Evolutionary conservation across 2,888 invertebrate genomes (phyloP).

Genomic region (Phengaris arion): DNA sequence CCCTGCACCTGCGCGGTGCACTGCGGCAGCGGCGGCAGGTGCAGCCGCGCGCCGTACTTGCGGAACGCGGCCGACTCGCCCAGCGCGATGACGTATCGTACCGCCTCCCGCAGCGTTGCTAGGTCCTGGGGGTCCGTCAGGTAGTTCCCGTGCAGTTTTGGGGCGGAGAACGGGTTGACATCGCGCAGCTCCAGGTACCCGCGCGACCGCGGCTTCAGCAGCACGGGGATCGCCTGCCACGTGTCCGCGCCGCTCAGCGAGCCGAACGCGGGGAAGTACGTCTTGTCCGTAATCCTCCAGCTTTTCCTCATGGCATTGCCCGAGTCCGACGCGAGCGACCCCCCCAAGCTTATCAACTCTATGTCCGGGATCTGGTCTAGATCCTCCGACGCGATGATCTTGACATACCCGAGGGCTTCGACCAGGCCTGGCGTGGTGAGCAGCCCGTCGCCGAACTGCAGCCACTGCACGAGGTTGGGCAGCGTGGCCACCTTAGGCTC

Average conservation of each 20-base stretch:
- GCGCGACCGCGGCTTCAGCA: slow-evolving; percentile 86
- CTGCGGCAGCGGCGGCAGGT: slow-evolving; percentile 74
- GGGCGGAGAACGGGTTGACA: slow-evolving; percentile 86
- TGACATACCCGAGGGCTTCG: slow-evolving; percentile 83
- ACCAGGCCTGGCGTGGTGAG: slow-evolving; percentile 81
- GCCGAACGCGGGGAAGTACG: slow-evolving; percentile 78
- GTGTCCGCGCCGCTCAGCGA: slow-evolving; percentile 78
- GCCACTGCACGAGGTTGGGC: slow-evolving; percentile 66
- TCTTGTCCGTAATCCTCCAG: slow-evolving; percentile 78
- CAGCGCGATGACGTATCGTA: slow-evolving; percentile 81
- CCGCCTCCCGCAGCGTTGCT: slow-evolving; percentile 78
- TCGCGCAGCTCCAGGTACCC: slow-evolving; percentile 85
- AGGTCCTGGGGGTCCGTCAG: slow-evolving; percentile 83
- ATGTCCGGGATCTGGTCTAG: slow-evolving; percentile 81
- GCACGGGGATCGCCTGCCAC: slow-evolving; percentile 83
- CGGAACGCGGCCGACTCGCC: slow-evolving; percentile 80
- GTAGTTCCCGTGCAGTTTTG: slow-evolving; percentile 89
- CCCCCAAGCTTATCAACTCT: slow-evolving; percentile 82
- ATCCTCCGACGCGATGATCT: slow-evolving; percentile 77
- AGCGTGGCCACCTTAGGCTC: slow-evolving; percentile 66
- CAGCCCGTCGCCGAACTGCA: slow-evolving; percentile 76
- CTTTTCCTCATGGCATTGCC: slow-evolving; percentile 75
- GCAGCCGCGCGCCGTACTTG: slow-evolving; percentile 74
- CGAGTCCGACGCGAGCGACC: slow-evolving; percentile 81
- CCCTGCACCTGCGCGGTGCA: slow-evolving; percentile 73